phyloP scores from a whole-genome alignment of 2,888 invertebrate genomes.

The Norana najaformis region DNA sequence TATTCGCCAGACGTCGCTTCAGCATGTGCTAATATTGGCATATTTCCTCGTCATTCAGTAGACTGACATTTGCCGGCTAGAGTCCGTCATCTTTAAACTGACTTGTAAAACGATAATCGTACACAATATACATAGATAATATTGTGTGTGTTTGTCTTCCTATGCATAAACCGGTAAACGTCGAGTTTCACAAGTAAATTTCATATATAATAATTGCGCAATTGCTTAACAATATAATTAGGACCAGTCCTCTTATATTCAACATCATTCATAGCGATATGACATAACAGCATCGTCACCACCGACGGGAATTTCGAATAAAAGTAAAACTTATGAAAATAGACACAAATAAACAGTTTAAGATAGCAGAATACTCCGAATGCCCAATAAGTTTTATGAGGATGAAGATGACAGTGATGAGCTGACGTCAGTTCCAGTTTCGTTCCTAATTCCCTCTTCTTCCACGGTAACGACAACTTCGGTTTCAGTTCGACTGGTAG shows the following conservation, averaged over 20 bases:
- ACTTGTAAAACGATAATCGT: not conserved
- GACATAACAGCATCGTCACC: not conserved
- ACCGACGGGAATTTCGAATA: not conserved
- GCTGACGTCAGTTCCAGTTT: not conserved
- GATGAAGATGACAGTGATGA: constrained; percentile 16
- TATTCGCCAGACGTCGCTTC: not conserved
- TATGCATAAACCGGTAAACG: not conserved
- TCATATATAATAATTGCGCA: not conserved
- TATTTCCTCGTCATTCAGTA: no score
- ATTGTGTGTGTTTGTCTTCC: not conserved
- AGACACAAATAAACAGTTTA: not conserved
- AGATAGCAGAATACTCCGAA: not conserved
- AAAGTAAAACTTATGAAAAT: not conserved
- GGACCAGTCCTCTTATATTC: not conserved
- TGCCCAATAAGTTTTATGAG: not conserved
- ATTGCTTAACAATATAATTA: not conserved
- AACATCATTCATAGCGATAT: no score
- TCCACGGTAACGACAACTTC: not conserved
- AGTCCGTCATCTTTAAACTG: not conserved
- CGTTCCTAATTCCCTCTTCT: not conserved
- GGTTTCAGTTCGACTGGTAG: not conserved
- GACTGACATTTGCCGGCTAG: not conserved
- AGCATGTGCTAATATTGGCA: no score
- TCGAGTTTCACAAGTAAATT: not conserved
- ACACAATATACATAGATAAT: not conserved